phyloP scores from a whole-genome alignment of 2,113 vertebrate genomes.

The Poeciliopsis prolifica region DNA sequence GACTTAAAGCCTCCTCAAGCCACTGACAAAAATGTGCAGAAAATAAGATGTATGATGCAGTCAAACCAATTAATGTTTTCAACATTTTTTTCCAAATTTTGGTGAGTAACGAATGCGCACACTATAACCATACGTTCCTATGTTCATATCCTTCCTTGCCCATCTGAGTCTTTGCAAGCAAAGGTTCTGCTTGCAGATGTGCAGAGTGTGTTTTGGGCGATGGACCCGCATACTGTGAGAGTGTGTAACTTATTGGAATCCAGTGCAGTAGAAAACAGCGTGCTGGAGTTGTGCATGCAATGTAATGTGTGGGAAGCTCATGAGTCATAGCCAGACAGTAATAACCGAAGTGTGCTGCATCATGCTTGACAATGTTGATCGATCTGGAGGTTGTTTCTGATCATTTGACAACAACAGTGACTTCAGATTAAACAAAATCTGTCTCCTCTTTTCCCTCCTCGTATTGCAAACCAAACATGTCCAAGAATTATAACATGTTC shows the following conservation, averaged over 20 bases:
- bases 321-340: slow-evolving; percentile 70
- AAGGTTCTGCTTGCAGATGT: slow-evolving; percentile 28
- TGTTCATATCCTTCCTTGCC: neutral
- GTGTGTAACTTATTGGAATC: slow-evolving; percentile 26
- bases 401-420: slow-evolving; percentile 52
- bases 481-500: slow-evolving; percentile 4
- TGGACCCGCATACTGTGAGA: slow-evolving; percentile 21
- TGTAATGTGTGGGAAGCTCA: slow-evolving; percentile 60
- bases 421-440: slow-evolving; percentile 45
- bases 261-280: slow-evolving; percentile 16
- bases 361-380: slow-evolving; percentile 61
- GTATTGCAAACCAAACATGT: slow-evolving; percentile 14
- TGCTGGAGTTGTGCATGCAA: slow-evolving; percentile 40
- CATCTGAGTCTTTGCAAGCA: slow-evolving; percentile 1
- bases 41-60: neutral
- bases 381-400: slow-evolving; percentile 43
- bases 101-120: neutral
- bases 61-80: neutral
- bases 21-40: neutral
- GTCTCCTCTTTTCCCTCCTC: slow-evolving; percentile 3
- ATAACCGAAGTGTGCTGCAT: slow-evolving; percentile 63
- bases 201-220: slow-evolving; percentile 20
- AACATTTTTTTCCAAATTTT: neutral
- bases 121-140: neutral
- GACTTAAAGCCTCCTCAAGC: neutral